Percentiles rank a stretch among this genome's conserved stretches.
These are phyloP conservation scores for Centropus unirufus DNA, from an alignment of 2,113 vertebrate species.

Conservation along the genomic window DNA sequence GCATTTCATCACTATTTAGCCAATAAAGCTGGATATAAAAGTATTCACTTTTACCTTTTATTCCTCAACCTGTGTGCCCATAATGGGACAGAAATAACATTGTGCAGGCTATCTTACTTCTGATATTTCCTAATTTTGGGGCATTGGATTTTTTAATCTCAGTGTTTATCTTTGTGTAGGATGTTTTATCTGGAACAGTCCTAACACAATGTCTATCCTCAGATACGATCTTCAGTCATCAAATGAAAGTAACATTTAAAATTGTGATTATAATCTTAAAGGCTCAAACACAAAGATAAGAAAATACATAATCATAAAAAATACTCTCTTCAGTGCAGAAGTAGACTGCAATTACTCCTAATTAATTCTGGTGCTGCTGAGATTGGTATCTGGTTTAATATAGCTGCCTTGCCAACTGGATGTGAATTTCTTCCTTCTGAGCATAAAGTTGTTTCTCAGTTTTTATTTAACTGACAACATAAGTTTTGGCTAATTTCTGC, in stretches of 20 bases:
- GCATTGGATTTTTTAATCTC: neutral
- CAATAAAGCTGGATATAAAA: neutral
- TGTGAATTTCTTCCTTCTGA: constrained; percentile 32
- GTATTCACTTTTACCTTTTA: neutral
- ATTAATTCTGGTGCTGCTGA: constrained; percentile 53
- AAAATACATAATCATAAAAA: constrained; percentile 5
- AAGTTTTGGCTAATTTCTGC: neutral
- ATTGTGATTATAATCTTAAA: constrained; percentile 24
- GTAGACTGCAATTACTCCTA: constrained; percentile 44
- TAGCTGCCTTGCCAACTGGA: constrained; percentile 10
- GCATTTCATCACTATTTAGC: neutral
- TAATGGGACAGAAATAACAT: neutral
- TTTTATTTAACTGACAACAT: constrained; percentile 10
- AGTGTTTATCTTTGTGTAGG: neutral
- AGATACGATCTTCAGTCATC: neutral
- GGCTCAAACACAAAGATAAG: constrained; percentile 15
- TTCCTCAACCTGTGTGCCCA: neutral
- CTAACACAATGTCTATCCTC: neutral
- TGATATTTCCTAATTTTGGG: neutral
- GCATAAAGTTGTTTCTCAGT: neutral
- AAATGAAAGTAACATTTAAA: neutral
- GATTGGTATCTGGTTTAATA: constrained; percentile 50
- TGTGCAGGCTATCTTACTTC: neutral
- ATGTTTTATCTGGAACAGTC: neutral
- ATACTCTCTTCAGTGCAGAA: neutral